Evolutionary conservation across 2,113 vertebrate species (phyloP).

Genomic region (Chlorocebus sabaeus): DNA sequence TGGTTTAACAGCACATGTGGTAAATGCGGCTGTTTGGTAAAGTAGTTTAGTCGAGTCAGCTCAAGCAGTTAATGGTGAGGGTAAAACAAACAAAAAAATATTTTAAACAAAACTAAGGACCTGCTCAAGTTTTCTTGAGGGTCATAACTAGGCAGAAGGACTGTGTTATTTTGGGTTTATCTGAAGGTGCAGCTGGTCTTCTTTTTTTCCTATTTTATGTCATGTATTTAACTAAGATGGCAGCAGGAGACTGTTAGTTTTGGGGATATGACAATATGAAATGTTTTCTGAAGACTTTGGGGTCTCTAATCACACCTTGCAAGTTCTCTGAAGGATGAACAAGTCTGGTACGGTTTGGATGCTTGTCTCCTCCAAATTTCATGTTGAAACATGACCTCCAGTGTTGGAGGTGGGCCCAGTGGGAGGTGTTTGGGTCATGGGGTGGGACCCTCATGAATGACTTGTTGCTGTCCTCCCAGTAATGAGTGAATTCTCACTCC

Average conservation of each 20-base stretch:
- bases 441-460: no score
- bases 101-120: neutral
- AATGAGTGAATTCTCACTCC: no score
- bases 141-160: neutral
- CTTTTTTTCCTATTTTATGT: neutral
- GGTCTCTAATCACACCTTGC: neutral
- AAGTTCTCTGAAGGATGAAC: neutral
- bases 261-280: neutral
- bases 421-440: no score
- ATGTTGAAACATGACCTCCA: no score
- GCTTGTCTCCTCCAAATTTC: no score
- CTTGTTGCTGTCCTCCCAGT: no score
- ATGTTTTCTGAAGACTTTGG: neutral
- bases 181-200: neutral
- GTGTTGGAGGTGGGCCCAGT: no score
- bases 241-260: neutral
- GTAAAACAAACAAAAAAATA: neutral
- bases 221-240: neutral
- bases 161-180: neutral
- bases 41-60: neutral
- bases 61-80: neutral
- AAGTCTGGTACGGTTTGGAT: neutral
- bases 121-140: neutral
- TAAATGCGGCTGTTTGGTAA: neutral
- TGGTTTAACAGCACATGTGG: accelerated